phyloP scores from a whole-genome alignment of 2,888 invertebrate species.

The Orchesellides sinensis region DNA sequence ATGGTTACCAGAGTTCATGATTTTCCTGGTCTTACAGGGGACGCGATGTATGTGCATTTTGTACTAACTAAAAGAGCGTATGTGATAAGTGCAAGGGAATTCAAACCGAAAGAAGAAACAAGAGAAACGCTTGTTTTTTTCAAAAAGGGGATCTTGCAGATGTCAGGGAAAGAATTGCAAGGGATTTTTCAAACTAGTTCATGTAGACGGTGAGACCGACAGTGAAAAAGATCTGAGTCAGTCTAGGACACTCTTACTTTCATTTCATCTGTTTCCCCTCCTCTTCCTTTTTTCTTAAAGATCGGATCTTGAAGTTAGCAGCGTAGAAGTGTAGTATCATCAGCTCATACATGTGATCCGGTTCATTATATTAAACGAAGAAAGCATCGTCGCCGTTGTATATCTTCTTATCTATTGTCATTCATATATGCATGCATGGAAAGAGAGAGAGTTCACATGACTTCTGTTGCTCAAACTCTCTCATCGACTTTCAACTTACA shows the following conservation, averaged over 20 bases:
- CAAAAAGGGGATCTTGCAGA: slow-evolving; percentile 5
- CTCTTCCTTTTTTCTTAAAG: slow-evolving; percentile 1
- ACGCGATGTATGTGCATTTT: too few species aligned
- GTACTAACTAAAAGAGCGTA: too few species aligned
- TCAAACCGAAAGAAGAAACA: neutral
- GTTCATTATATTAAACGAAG: too few species aligned
- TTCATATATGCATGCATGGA: neutral
- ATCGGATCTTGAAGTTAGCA: slow-evolving; percentile 5
- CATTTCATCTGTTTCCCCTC: slow-evolving; percentile 14
- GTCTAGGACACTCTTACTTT: slow-evolving; percentile 9
- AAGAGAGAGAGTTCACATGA: neutral
- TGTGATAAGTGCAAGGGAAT: neutral
- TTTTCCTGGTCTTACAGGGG: too few species aligned
- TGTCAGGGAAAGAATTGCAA: slow-evolving; percentile 32
- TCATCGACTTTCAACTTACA: slow-evolving; percentile 7
- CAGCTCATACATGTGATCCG: too few species aligned
- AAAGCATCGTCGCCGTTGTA: too few species aligned
- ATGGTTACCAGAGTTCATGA: too few species aligned
- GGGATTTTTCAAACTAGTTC: slow-evolving; percentile 17
- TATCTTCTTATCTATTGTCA: neutral
- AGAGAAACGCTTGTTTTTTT: neutral
- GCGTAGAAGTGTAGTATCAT: too few species aligned
- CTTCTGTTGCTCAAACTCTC: neutral
- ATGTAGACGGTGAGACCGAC: slow-evolving; percentile 10
- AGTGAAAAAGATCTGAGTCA: slow-evolving; percentile 34